These are phyloP conservation scores for Pristionchus japonicus DNA, from an alignment of 2,888 invertebrate genomes.

Conservation along the genomic window DNA sequence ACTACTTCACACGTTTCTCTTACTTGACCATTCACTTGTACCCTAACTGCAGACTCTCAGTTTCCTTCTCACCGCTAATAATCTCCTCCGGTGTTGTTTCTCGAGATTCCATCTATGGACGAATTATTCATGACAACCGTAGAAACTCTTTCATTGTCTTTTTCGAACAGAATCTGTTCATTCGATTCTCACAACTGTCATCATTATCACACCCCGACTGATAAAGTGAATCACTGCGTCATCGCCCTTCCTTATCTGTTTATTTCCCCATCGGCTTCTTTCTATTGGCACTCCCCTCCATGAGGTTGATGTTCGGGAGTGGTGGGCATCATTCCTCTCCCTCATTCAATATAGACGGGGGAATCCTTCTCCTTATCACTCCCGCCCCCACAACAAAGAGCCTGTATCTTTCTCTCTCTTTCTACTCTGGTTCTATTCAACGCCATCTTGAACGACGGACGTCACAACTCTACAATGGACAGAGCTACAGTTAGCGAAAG, in stretches of 20 bases:
- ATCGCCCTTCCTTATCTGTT: not conserved
- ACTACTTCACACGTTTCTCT: not conserved
- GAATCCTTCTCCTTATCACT: not conserved
- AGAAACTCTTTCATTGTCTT: not conserved
- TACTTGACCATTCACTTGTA: not conserved
- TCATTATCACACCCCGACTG: not conserved
- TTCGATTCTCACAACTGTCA: not conserved
- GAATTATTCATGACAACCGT: conserved; percentile 31
- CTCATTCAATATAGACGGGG: not conserved
- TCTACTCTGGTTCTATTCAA: not conserved
- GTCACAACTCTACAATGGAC: conserved; percentile 25
- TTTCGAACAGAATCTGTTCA: not conserved
- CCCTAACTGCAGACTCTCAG: not conserved
- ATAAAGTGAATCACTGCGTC: conserved; percentile 12
- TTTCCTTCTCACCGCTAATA: not conserved
- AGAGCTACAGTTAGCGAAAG: conserved; percentile 36
- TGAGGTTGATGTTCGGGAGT: not conserved
- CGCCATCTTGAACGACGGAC: not conserved
- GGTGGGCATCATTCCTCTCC: not conserved
- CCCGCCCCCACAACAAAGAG: not conserved
- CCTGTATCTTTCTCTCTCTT: not conserved
- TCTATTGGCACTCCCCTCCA: not conserved
- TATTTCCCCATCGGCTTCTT: not conserved
- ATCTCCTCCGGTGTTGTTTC: conserved; percentile 24
- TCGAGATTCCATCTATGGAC: conserved; percentile 31